Percentiles rank a stretch among this genome's conserved stretches.
Conservation (phyloP, 2,888 invertebrate species). For the Platynereis dumerilii region DNA sequence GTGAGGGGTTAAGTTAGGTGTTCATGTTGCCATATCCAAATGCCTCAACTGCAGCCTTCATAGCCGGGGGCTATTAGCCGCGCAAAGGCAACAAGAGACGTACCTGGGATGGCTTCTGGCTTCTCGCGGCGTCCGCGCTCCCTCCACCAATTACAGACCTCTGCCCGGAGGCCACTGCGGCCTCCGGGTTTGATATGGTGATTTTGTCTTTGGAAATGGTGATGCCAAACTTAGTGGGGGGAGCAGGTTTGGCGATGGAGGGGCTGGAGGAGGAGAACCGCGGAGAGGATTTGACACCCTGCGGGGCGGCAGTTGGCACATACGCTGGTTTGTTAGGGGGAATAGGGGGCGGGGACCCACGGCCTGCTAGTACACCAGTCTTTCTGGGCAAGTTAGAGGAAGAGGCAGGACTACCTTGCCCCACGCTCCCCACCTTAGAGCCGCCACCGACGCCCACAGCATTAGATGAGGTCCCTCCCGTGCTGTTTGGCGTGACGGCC, state of each 20-base stretch:
- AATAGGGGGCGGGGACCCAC: slow-evolving; percentile 58
- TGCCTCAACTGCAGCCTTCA: too few relatives aligned
- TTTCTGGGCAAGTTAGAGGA: slow-evolving; percentile 40
- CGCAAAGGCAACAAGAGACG: too few relatives aligned
- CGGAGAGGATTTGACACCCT: slow-evolving; percentile 3
- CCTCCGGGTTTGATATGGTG: slow-evolving; percentile 37
- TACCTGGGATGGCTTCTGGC: too few relatives aligned
- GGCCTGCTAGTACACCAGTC: slow-evolving; percentile 36
- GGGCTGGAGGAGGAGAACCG: slow-evolving; percentile 2
- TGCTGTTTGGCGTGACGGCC: not conserved
- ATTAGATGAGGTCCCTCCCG: slow-evolving; percentile 42
- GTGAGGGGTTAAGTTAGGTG: too few relatives aligned
- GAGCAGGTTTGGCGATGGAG: slow-evolving; percentile 17
- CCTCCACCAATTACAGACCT: too few relatives aligned
- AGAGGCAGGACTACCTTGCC: slow-evolving; percentile 30
- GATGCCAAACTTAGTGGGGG: slow-evolving; percentile 44
- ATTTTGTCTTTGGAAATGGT: slow-evolving; percentile 46
- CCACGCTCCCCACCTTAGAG: slow-evolving; percentile 19
- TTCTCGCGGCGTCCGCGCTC: too few relatives aligned
- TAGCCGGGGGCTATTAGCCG: too few relatives aligned
- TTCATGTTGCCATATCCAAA: too few relatives aligned
- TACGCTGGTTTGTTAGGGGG: slow-evolving; percentile 60
- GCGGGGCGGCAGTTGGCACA: slow-evolving; percentile 13
- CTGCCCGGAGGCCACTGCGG: not conserved
- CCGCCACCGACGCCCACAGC: slow-evolving; percentile 32